Percentiles rank a stretch among this genome's conserved stretches.
These are phyloP conservation scores for Bolinopsis microptera DNA, from an alignment of 37 sponge, comb jelly and placozoan genomes.

Conservation along the genomic window DNA sequence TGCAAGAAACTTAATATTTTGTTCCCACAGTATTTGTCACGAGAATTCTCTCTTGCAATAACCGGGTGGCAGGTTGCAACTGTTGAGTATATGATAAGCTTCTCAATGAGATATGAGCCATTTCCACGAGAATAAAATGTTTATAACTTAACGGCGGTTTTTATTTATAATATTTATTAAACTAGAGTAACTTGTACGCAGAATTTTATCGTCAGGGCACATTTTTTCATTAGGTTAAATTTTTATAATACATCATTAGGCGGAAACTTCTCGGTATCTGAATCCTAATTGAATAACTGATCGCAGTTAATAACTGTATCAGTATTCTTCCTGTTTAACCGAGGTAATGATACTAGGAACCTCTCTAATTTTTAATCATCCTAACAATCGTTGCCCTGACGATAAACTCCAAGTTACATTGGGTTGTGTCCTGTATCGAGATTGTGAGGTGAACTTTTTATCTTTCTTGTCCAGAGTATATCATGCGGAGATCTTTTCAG, in stretches of 20 bases:
- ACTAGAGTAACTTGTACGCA: not conserved
- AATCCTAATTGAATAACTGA: too few relatives aligned
- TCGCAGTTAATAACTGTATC: too few relatives aligned
- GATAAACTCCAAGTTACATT: not conserved
- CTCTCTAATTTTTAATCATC: too few relatives aligned
- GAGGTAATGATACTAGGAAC: too few relatives aligned
- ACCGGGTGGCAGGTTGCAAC: not conserved
- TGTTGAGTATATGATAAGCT: not conserved
- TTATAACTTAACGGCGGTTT: not conserved
- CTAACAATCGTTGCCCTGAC: not conserved
- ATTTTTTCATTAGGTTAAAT: not conserved
- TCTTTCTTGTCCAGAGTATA: not conserved
- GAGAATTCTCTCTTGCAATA: not conserved
- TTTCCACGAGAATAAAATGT: not conserved
- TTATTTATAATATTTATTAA: not conserved
- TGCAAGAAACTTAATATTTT: not conserved
- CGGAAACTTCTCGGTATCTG: too few relatives aligned
- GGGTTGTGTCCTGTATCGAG: not conserved
- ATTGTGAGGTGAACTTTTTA: not conserved
- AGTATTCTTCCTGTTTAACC: too few relatives aligned
- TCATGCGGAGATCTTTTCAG: too few relatives aligned
- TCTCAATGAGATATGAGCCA: not conserved
- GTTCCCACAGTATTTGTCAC: not conserved
- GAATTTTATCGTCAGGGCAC: not conserved
- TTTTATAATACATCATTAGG: not conserved